Percentiles rank a stretch among this genome's conserved stretches.
Evolutionary conservation across 1,140 invertebrate species (phyloP).

Genomic region (Eupristina koningsbergeri): DNA sequence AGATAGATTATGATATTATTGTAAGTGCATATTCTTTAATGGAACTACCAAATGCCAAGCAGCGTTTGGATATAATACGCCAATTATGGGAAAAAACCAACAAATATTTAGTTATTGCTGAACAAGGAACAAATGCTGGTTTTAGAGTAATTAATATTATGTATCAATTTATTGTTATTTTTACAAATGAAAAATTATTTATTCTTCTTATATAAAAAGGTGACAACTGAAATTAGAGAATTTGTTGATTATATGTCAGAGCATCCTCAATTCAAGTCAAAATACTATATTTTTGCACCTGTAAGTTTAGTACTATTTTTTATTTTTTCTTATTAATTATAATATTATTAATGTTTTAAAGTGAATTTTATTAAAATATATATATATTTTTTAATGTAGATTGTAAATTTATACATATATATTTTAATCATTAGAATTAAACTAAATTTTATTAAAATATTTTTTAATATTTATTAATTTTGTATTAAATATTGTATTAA

Average conservation of each 20-base stretch:
- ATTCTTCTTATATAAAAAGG: slow-evolving; percentile 60
- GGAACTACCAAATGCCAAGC: slow-evolving; percentile 81
- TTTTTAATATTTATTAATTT: background rate
- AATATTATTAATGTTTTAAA: background rate
- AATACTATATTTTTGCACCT: slow-evolving; percentile 82
- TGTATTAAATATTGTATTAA: too few species aligned
- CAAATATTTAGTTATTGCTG: slow-evolving; percentile 87
- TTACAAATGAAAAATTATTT: slow-evolving; percentile 39
- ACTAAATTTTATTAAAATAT: too few species aligned
- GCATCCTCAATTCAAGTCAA: slow-evolving; percentile 63
- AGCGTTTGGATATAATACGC: slow-evolving; percentile 80
- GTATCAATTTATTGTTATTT: slow-evolving; percentile 27
- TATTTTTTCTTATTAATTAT: background rate
- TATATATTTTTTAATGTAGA: background rate
- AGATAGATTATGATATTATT: slow-evolving; percentile 86
- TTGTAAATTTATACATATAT: too few species aligned
- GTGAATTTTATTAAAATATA: background rate
- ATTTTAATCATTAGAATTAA: background rate
- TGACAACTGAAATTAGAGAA: slow-evolving; percentile 83
- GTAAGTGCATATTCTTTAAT: slow-evolving; percentile 86
- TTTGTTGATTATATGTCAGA: slow-evolving; percentile 77
- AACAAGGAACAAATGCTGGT: slow-evolving; percentile 87
- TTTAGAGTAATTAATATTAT: slow-evolving; percentile 76
- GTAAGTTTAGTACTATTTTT: slow-evolving; percentile 72
- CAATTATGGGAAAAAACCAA: slow-evolving; percentile 91